A percentile compares a stretch with the other conserved stretches of the same genome.
Conservation (phyloP, 2,888 invertebrate genomes). For the Apamea crenata region DNA sequence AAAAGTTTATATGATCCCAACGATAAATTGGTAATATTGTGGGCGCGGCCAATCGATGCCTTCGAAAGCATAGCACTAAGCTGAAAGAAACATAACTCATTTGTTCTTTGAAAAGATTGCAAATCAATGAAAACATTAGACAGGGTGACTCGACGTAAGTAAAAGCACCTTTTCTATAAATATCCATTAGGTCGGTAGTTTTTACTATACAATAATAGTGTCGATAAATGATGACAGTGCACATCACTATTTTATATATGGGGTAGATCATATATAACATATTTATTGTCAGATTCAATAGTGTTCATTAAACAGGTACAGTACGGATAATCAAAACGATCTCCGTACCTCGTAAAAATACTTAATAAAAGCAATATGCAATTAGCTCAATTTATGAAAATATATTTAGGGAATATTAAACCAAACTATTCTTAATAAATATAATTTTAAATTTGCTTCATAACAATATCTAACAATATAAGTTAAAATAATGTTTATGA, state of each 20-base stretch:
- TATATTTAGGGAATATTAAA: conserved; percentile 52
- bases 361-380: conserved; percentile 49
- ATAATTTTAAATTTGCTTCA: conserved; percentile 45
- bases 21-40: conserved; percentile 47
- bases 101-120: conserved; percentile 38
- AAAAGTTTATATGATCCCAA: conserved; percentile 45
- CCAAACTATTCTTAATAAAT: conserved; percentile 50
- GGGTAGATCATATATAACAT: conserved; percentile 57
- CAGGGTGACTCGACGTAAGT: conserved; percentile 38
- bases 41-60: conserved; percentile 67
- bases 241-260: conserved; percentile 63
- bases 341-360: conserved; percentile 44
- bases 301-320: conserved; percentile 44
- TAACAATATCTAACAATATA: conserved; percentile 40
- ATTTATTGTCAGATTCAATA: conserved; percentile 69
- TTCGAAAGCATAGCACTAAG: conserved; percentile 40
- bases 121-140: conserved; percentile 40
- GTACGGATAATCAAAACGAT: conserved; percentile 40
- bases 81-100: conserved; percentile 26
- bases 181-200: conserved; percentile 52
- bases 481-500: conserved; percentile 37
- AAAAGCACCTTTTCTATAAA: conserved; percentile 63
- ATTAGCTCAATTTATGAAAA: conserved; percentile 51
- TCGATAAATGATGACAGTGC: conserved; percentile 55
- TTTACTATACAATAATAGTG: conserved; percentile 43